Conservation (phyloP, 2,113 vertebrate species). For the Crotalus horridus region DNA sequence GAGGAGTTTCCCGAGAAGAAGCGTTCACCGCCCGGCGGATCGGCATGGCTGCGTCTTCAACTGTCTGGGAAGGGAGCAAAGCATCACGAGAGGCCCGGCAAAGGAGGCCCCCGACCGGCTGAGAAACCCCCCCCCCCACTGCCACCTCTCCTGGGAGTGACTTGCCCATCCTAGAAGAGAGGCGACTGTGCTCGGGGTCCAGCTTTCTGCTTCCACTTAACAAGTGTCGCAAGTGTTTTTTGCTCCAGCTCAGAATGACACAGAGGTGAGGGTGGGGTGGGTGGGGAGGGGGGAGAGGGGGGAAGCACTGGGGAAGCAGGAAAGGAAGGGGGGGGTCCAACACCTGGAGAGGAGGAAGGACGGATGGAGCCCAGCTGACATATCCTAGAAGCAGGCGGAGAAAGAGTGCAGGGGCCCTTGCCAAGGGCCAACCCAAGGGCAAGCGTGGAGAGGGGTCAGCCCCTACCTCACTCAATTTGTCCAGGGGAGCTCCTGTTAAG, state of each 20-base stretch:
- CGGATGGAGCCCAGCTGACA: constrained; percentile 41
- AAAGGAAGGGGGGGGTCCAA: constrained; percentile 42
- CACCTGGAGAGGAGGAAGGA: neutral
- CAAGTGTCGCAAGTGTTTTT: neutral
- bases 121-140: constrained; percentile 5
- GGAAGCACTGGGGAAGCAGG: constrained; percentile 31
- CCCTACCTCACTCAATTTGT: constrained; percentile 82
- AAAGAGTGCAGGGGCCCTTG: constrained; percentile 54
- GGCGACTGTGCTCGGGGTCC: constrained; percentile 41
- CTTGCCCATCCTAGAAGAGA: constrained; percentile 23
- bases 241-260: constrained; percentile 42
- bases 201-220: constrained; percentile 33
- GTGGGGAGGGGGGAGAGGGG: neutral
- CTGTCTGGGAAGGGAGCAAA: constrained; percentile 53
- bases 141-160: constrained; percentile 14
- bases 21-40: constrained; percentile 87
- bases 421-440: constrained; percentile 69
- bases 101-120: neutral
- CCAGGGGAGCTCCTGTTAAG: constrained; percentile 79
- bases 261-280: neutral
- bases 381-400: constrained; percentile 50
- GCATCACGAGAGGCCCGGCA: neutral
- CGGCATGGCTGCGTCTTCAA: constrained; percentile 82
- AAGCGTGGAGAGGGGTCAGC: constrained; percentile 71
- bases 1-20: constrained; percentile 82